These are phyloP conservation scores for Dione juno DNA, from an alignment of 2,888 invertebrate genomes.

Conservation along the genomic window DNA sequence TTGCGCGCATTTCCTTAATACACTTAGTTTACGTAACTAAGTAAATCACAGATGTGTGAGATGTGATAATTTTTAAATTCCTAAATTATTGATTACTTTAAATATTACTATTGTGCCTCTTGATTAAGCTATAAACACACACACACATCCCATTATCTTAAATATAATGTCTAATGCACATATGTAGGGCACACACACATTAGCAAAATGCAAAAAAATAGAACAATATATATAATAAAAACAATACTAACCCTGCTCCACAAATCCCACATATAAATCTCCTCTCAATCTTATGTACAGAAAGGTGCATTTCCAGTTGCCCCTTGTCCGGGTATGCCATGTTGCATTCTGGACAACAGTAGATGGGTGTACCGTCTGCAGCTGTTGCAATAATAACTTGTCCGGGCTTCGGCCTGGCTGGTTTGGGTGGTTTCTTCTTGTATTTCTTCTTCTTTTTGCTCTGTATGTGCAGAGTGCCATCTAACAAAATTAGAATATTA, in stretches of 20 bases:
- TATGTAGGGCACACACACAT: no score
- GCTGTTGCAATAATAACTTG: slow-evolving; percentile 90
- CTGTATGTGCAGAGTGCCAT: slow-evolving; percentile 59
- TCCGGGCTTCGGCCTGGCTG: slow-evolving; percentile 90
- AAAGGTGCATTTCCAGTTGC: slow-evolving; percentile 89
- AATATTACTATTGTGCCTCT: no score
- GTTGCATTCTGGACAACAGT: slow-evolving; percentile 91
- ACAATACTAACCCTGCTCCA: slow-evolving; percentile 85
- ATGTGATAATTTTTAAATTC: no score
- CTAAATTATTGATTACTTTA: no score
- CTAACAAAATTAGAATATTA: slow-evolving; percentile 48
- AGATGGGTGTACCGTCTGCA: slow-evolving; percentile 88
- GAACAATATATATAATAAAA: background rate
- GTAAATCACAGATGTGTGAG: no score
- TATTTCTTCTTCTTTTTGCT: slow-evolving; percentile 90
- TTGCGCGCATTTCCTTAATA: no score
- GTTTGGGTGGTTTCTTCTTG: slow-evolving; percentile 91
- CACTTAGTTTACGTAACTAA: no score
- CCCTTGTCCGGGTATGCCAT: slow-evolving; percentile 92
- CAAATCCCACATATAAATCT: slow-evolving; percentile 90
- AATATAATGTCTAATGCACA: no score
- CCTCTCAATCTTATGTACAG: slow-evolving; percentile 91
- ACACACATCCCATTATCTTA: no score
- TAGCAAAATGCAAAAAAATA: no score
- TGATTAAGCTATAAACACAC: no score